Conservation (phyloP, 2,113 vertebrate species). For the Muntiacus reevesi region DNA sequence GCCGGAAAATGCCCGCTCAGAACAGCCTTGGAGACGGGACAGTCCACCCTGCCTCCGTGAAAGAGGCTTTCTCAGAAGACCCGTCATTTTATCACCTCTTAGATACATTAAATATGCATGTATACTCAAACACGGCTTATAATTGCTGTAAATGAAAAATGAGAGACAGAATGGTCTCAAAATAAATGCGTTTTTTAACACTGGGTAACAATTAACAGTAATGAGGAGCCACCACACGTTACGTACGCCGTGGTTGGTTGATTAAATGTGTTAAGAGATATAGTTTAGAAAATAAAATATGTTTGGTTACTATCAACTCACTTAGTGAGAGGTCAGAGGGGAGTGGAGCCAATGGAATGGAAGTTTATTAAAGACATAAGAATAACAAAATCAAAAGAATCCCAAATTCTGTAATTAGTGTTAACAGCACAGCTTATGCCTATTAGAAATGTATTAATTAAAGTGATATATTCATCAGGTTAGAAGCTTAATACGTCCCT, state of each 20-base stretch:
- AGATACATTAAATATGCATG: slow-evolving; percentile 9
- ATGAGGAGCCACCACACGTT: slow-evolving; percentile 25
- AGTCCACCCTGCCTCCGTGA: rapidly evolving
- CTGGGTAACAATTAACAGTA: slow-evolving; percentile 56
- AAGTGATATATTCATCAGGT: slow-evolving; percentile 45
- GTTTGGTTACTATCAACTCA: not conserved
- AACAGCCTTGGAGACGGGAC: rapidly evolving
- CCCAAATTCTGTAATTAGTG: slow-evolving; percentile 2
- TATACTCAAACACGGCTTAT: not conserved
- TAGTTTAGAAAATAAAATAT: slow-evolving; percentile 27
- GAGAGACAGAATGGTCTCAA: slow-evolving; percentile 42
- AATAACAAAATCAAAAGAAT: not conserved
- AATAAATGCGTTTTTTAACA: slow-evolving; percentile 52
- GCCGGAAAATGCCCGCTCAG: rapidly evolving
- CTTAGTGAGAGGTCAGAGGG: not conserved
- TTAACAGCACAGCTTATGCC: not conserved
- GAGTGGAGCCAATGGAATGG: not conserved
- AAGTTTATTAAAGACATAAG: not conserved
- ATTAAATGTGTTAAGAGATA: not conserved
- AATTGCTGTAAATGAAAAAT: slow-evolving; percentile 47
- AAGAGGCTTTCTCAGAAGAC: not conserved
- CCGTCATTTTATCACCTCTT: not conserved
- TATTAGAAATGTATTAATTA: slow-evolving; percentile 55
- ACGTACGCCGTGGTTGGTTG: not conserved
- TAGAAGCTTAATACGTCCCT: not conserved